Percentiles rank a stretch among this genome's conserved stretches.
Conservation (phyloP, 1,140 invertebrate genomes). For the Drosophila santomea region DNA sequence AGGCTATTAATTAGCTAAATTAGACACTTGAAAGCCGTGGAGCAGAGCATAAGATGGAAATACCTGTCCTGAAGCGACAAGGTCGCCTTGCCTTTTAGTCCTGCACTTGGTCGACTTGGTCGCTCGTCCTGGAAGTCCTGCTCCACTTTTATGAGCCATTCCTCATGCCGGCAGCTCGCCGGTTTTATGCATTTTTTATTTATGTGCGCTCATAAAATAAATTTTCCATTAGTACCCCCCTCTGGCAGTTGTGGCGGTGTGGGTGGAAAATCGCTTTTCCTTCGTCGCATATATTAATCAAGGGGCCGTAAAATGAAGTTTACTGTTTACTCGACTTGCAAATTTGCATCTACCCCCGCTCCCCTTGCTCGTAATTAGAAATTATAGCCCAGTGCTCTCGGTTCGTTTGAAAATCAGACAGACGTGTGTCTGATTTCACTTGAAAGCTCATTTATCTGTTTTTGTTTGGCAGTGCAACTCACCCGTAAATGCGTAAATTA, state of each 20-base stretch:
- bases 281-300: slow-evolving; percentile 62
- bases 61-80: slow-evolving; percentile 29
- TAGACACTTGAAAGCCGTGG: slow-evolving; percentile 47
- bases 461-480: slow-evolving; percentile 54
- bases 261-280: slow-evolving; percentile 26
- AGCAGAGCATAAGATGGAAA: slow-evolving; percentile 17
- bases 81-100: not conserved
- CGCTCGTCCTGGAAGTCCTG: slow-evolving; percentile 7
- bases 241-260: slow-evolving; percentile 1
- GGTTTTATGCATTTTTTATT: slow-evolving; percentile 74
- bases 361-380: slow-evolving; percentile 63
- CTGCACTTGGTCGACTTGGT: not conserved
- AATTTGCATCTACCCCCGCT: slow-evolving; percentile 59
- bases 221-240: slow-evolving; percentile 73
- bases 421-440: slow-evolving; percentile 36
- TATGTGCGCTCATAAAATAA: slow-evolving; percentile 75
- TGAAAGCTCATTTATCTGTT: slow-evolving; percentile 13
- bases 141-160: slow-evolving; percentile 68
- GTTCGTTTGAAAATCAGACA: slow-evolving; percentile 10
- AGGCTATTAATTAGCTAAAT: slow-evolving; percentile 69
- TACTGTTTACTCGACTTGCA: slow-evolving; percentile 43
- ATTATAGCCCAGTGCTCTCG: slow-evolving; percentile 38
- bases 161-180: slow-evolving; percentile 51
- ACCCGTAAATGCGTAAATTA: slow-evolving; percentile 84
- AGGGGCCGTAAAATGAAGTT: slow-evolving; percentile 65